Conservation (phyloP, 2,113 vertebrate species). For the Australoheros scitulus region DNA sequence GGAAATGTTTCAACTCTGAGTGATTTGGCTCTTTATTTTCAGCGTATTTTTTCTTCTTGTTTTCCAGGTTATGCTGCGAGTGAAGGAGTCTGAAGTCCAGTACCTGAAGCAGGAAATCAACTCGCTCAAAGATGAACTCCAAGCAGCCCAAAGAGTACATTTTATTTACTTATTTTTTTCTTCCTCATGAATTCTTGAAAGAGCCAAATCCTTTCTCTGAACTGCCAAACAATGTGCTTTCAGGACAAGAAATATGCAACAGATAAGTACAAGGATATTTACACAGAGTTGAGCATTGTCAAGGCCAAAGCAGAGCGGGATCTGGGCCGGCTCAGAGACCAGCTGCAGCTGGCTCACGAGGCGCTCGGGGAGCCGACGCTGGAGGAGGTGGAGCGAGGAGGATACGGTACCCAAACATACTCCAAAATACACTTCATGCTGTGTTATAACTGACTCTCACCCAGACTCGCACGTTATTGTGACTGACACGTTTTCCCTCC, state of each 20-base stretch:
- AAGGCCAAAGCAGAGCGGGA: constrained; percentile 85
- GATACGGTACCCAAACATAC: constrained; percentile 73
- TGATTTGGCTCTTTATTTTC: neutral
- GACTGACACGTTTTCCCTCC: neutral
- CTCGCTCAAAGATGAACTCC: constrained; percentile 85
- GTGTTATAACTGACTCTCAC: too few species aligned
- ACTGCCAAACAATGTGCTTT: constrained; percentile 20
- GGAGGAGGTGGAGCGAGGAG: constrained; percentile 79
- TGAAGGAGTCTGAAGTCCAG: constrained; percentile 86
- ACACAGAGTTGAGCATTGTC: constrained; percentile 86
- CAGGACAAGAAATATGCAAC: constrained; percentile 86
- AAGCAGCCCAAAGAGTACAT: constrained; percentile 81
- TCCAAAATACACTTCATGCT: rapidly evolving
- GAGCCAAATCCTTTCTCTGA: neutral
- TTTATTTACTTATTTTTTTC: neutral
- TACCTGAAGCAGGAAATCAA: constrained; percentile 88
- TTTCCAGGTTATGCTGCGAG: constrained; percentile 82
- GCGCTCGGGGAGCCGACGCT: constrained; percentile 79
- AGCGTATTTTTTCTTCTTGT: neutral
- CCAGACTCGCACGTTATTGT: neutral
- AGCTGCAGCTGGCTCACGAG: constrained; percentile 84
- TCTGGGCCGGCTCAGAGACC: constrained; percentile 79
- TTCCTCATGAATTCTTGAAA: neutral
- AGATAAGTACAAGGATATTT: constrained; percentile 88
- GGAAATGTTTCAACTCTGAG: neutral